These are phyloP conservation scores for Dryocosmus kuriphilus DNA, from an alignment of 2,888 invertebrate species.

Conservation along the genomic window DNA sequence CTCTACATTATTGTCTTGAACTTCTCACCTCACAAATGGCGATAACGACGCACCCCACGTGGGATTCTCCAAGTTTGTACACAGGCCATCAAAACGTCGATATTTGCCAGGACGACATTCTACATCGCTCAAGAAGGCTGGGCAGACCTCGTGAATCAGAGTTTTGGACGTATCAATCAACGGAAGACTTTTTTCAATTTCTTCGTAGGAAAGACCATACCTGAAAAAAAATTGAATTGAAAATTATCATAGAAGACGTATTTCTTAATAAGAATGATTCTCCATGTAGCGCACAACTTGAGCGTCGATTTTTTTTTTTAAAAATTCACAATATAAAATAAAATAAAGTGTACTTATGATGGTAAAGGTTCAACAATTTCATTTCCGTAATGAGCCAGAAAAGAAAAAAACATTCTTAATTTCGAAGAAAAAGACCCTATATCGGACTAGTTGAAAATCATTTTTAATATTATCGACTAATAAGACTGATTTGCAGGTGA, in stretches of 20 bases:
- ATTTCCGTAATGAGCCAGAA: no score
- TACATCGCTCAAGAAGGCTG: slow-evolving; percentile 91
- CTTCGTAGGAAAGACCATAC: slow-evolving; percentile 90
- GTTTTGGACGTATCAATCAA: slow-evolving; percentile 93
- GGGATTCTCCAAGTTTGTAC: slow-evolving; percentile 92
- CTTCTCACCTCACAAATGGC: slow-evolving; percentile 87
- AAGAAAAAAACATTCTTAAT: no score
- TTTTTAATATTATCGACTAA: no score
- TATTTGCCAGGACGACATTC: slow-evolving; percentile 94
- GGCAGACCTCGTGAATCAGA: slow-evolving; percentile 90
- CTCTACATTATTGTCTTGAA: slow-evolving; percentile 1
- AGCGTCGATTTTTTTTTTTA: no score
- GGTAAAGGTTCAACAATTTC: no score
- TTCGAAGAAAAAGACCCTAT: no score
- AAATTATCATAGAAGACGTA: neutral
- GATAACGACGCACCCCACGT: slow-evolving; percentile 93
- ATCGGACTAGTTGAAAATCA: no score
- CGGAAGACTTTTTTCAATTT: slow-evolving; percentile 92
- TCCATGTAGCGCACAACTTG: no score
- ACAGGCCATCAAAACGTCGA: slow-evolving; percentile 91
- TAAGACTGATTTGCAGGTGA: no score
- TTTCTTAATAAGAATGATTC: no score
- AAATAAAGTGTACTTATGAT: no score
- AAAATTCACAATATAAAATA: no score
- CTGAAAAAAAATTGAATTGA: slow-evolving; percentile 76